Base-by-base conservation (phyloP, 92 coral and sea anemone genomes). In the Palythoa grandis region DNA sequence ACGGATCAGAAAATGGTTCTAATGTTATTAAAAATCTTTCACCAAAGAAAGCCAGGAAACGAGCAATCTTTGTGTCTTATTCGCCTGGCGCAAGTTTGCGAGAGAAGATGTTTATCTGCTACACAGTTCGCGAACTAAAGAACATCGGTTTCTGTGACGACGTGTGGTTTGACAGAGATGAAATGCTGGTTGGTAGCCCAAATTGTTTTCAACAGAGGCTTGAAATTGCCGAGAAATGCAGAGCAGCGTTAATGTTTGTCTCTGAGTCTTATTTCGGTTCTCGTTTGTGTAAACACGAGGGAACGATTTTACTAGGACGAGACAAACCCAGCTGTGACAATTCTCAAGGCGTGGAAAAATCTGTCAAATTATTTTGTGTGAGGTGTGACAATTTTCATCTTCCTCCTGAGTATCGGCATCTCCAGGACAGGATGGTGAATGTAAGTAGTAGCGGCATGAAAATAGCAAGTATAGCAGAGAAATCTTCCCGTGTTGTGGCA, bases 111-210 rank as follows among this genome's bases (percentile, higher is more conserved):
- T 86, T 96, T 29, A 88, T 96, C 17, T 88, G 92, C 47, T 95
- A 96, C 82, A 94, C 92, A 20, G 86, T 94, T 48, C 91, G 88
- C 63, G 98, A 96, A 84, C 93, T 96, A 17, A 94, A 93, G 88
- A 90, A 89, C 47, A 87, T 96, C 25, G 98, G 98, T 22, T 96
- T 95, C 83, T 83, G 96, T 78, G 98, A 96, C 58, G 98, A 96
- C 43, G 88, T 96, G 38, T 96, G 98, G 98, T 96, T 96, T 82
- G 98, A 96, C 68, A 96, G 93, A 84, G 98, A 96, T 58, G 98
- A 92, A 29, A 80, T 40, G 35, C 77, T 86, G 12, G 72, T 60
- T 1, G 70, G 76, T 16, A 94, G 91, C 52, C 95, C 98, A 19
- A 79, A 71, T 19, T 92, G 96, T 63, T 92, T 87, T 70, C 96